Conservation (phyloP, 2,888 invertebrate genomes). For the Acleris emargana region DNA sequence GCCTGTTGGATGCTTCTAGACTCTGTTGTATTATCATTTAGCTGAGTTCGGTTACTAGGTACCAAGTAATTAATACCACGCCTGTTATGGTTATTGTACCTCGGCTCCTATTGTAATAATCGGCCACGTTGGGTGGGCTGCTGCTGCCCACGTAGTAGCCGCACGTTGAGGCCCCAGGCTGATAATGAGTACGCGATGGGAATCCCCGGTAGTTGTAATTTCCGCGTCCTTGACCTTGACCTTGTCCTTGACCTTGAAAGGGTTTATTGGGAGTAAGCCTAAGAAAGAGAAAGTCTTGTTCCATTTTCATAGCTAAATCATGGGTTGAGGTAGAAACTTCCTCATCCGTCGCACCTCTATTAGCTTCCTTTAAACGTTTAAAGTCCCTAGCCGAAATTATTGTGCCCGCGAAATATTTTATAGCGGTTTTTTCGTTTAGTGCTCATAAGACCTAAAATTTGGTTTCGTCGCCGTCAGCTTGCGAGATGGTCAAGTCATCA, state of each 20-base stretch:
- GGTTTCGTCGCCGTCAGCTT: constrained; percentile 31
- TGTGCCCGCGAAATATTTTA: constrained; percentile 14
- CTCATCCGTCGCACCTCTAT: constrained; percentile 1
- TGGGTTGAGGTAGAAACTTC: not conserved
- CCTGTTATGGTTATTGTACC: constrained; percentile 1
- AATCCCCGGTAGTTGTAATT: not conserved
- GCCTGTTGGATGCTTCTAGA: not conserved
- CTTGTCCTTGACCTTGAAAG: not conserved
- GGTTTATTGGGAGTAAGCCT: not conserved
- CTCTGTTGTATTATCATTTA: not conserved
- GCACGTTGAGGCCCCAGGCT: not conserved
- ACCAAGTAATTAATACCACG: not conserved
- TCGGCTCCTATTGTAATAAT: not conserved
- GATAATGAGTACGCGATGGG: not conserved
- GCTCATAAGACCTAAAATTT: constrained; percentile 26
- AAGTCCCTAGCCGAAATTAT: constrained; percentile 23
- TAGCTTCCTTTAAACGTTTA: constrained; percentile 18
- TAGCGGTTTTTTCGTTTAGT: constrained; percentile 18
- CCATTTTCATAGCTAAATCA: not conserved
- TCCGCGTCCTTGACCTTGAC: not conserved
- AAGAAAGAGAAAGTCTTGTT: no score
- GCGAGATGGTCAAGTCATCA: constrained; percentile 36
- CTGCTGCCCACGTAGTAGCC: not conserved
- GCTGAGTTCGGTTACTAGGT: not conserved
- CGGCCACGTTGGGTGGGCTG: not conserved